Base-by-base conservation (phyloP, 2,797 vertebrate genomes). In the Lagodon rhomboides region DNA sequence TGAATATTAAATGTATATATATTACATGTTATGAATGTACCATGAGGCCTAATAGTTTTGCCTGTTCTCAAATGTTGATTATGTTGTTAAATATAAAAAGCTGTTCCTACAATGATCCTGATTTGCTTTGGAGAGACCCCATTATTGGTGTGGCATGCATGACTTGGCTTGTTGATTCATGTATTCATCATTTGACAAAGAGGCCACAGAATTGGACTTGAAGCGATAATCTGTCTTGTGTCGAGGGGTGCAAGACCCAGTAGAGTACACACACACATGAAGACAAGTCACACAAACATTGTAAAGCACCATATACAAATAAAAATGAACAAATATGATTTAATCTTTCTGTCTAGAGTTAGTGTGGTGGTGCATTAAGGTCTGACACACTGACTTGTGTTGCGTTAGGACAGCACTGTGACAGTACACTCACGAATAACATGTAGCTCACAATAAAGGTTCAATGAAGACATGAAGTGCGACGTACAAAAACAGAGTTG, bases 401-500 rank as follows among this genome's bases (percentile, higher is more conserved):
- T 62, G 67, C 17, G 12, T 18, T 27, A 20, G 16, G 22, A 67
- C 1, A 49, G 20, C 43, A 73, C 38, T 16, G 25, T 34, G 70
- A 84, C 55, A 18, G 0, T 0, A 70, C 11, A 75, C 25, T 17
- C 23, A 49, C 11, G 3, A 65, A 0, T 27, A 77, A 88, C 63
- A 82, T 18, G 17, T 8, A 85, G 51, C 50, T 71, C 34, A 18
- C n/a, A 49, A 65, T 0, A 49, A 3, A 6, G 16, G 25, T 54
- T 25, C 27, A 64, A 74, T 75, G 55, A 72, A 67, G 72, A 91
- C 80, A 82, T 75, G 30, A 85, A 84, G 27, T 75, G 41, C 41
- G 69, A 92, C 91, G 44, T 79, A 93, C 85, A 91, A 72, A 77
- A 86, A 87, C 82, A 80, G 49, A 79, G 58, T 89, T 90, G 79